A percentile compares a stretch with the other conserved stretches of the same genome.
Evolutionary conservation across 2,797 vertebrate species (phyloP).

Genomic region (Halcyon chelicuti): DNA sequence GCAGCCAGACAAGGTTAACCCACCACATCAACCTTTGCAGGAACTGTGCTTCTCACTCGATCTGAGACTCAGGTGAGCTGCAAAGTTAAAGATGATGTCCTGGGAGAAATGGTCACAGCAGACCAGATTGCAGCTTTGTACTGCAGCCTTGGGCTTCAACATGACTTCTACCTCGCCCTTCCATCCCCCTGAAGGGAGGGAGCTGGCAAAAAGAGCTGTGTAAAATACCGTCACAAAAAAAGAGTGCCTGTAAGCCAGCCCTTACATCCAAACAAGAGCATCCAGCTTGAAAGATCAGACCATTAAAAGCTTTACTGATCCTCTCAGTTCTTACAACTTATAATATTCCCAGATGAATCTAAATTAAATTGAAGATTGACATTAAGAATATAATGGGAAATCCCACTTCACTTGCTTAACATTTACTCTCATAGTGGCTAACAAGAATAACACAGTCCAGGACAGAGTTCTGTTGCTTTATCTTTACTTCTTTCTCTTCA

Average conservation of each 20-base stretch:
- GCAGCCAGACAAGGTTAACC: background rate
- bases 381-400: constrained; percentile 23
- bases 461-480: background rate
- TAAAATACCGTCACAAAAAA: background rate
- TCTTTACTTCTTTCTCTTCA: background rate
- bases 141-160: background rate
- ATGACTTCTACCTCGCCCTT: background rate
- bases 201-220: background rate
- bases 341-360: background rate
- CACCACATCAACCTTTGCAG: background rate
- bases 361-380: constrained; percentile 36
- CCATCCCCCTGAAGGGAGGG: rapidly evolving
- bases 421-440: background rate
- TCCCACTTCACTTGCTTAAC: background rate
- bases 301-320: background rate
- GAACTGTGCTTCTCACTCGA: background rate
- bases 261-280: background rate
- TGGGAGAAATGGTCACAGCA: background rate
- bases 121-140: background rate
- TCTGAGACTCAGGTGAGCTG: background rate
- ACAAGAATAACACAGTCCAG: background rate
- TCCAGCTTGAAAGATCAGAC: background rate
- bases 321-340: constrained; percentile 9
- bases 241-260: background rate
- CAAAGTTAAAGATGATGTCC: background rate